Evolutionary conservation across 2,113 vertebrate species (phyloP).

Genomic region (Pelobates fuscus): DNA sequence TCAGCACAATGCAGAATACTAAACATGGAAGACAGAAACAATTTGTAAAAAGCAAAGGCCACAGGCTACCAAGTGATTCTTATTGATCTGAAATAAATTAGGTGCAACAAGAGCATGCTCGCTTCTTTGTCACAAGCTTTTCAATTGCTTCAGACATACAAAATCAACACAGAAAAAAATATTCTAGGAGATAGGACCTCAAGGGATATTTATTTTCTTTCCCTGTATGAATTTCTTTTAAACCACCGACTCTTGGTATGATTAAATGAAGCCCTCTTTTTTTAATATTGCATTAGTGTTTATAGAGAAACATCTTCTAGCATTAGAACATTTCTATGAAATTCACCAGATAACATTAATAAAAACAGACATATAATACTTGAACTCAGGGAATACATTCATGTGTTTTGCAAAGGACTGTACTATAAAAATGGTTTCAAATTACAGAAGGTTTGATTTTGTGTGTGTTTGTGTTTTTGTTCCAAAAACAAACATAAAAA

Average conservation of each 20-base stretch:
- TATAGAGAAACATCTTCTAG: background rate
- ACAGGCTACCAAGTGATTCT: slow-evolving; percentile 42
- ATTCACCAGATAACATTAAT: background rate
- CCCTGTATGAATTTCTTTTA: slow-evolving; percentile 1
- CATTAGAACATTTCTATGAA: background rate
- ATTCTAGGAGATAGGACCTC: slow-evolving; percentile 24
- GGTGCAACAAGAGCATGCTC: slow-evolving; percentile 30
- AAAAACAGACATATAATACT: background rate
- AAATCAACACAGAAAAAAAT: slow-evolving; percentile 24
- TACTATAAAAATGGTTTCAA: no score
- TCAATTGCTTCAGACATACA: slow-evolving; percentile 38
- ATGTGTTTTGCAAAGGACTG: no score
- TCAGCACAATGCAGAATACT: slow-evolving; percentile 28
- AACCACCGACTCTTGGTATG: background rate
- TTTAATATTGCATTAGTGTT: background rate
- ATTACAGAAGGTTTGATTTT: no score
- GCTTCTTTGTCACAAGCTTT: slow-evolving; percentile 27
- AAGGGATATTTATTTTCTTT: slow-evolving; percentile 2
- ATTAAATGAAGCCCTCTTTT: background rate
- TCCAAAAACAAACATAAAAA: no score
- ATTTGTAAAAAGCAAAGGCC: slow-evolving; percentile 41
- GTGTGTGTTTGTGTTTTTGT: no score
- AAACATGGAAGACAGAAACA: slow-evolving; percentile 42
- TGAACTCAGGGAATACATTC: no score
- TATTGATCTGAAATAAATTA: slow-evolving; percentile 47